Conservation (phyloP, 2,797 vertebrate genomes). For the Acanthornis magna region DNA sequence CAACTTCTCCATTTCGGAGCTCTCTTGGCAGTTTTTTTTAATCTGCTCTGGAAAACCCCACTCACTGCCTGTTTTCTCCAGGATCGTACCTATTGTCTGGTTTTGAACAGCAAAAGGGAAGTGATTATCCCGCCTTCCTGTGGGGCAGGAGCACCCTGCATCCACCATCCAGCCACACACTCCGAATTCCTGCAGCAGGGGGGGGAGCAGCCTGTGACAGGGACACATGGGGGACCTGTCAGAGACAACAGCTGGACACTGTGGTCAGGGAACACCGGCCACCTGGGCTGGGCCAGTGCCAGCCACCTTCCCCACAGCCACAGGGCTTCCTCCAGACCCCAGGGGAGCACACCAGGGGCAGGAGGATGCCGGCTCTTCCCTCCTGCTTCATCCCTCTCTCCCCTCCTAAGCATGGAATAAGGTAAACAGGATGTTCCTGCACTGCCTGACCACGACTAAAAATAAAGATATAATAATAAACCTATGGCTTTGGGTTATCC, state of each 20-base stretch:
- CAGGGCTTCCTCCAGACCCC: background rate
- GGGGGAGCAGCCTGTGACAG: background rate
- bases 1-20: slow-evolving; percentile 13
- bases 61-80: background rate
- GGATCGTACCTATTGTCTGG: background rate
- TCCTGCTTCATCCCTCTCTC: background rate
- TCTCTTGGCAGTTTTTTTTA: background rate
- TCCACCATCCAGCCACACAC: background rate
- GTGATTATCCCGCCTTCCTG: background rate
- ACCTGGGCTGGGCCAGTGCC: background rate
- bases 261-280: background rate
- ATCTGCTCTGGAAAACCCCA: background rate
- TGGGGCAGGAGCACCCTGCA: background rate
- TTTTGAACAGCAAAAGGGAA: background rate
- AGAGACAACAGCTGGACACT: background rate
- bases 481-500: background rate
- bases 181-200: background rate
- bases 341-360: background rate
- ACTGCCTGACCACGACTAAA: background rate
- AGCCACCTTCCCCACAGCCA: background rate
- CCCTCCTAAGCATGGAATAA: background rate
- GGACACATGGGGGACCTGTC: background rate
- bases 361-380: background rate
- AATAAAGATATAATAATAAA: background rate
- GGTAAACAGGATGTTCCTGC: background rate